Evolutionary conservation across 2,888 invertebrate species (phyloP), one percentile per base, ranked within the genome.

Genomic region (Omphaloscelis lunosa): DNA sequence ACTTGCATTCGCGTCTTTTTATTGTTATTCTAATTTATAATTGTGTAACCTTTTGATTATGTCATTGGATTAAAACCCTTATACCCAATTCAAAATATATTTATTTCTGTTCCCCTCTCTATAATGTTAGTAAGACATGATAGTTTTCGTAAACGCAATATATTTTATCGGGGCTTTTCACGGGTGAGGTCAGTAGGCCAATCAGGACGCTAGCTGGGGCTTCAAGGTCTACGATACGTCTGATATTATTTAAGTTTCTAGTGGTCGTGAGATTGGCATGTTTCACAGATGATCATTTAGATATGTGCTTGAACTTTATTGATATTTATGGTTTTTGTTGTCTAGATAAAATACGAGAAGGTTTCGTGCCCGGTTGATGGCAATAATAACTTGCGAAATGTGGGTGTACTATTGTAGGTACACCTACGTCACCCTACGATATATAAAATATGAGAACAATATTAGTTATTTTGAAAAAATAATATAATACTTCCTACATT

Each of bases 1-100:
- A 92, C 93, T 91, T 92, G 92, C 92, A 93, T 89, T 92, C 89
- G 90, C 82, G 77, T 89, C 82, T 89, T 90, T 88, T 90, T 86
- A 84, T 85, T 85, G 78, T 81, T 74, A 78, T 61, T 75, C 48
- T 80, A 71, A 87, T 80, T 72, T 78, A 73, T 65, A 75, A 80
- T 82, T 78, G 72, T 75, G 63, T 63, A 69, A 73, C 65, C 59
- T 63, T 62, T 65, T 59, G 63, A 75, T 83, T 59, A 79, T 59
- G 51, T 75, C 56, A 83, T 58, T 51, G 15, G 15, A 59, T 51
- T 20, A 20, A 15, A 0, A 34, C 27, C 29, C 71, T 34, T 39
- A 56, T 56, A 15, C 34, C 29, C 3, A 61, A n/a, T 27, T 48
- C 8, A 23, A 23, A 39, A 72, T 34, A n/a, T 17, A 48, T 51